Evolutionary conservation across 2,113 vertebrate genomes (phyloP), one percentile per base, ranked within the genome.

Genomic region (Epinephelus fuscoguttatus): DNA sequence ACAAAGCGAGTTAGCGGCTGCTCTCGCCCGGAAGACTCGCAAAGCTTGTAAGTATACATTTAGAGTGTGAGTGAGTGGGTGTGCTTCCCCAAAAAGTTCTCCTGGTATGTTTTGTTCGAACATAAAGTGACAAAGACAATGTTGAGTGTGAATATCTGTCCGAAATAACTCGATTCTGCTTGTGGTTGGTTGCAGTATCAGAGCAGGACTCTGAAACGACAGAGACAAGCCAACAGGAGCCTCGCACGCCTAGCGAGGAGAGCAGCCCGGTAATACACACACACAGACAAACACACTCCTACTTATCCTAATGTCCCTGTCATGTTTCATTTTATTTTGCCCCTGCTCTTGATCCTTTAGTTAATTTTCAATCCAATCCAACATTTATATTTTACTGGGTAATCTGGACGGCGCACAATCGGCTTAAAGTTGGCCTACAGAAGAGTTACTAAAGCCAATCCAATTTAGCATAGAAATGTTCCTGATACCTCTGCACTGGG

Each of bases 11-110:
- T 92, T 99, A 75, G 98, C 97, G 21, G 96, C 97, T 84, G 97
- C 98, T 84, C 96, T 99, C 71, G 98, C 98, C 66, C 93, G 97
- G 91, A 99, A 98, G 95, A 97, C 97, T 77, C 96, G 96, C 88
- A 99, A 98, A 89, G 97, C 97, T 92, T 96, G 98, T 99, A 89
- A 97, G 98, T 97, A 70, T 55, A 37, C 19, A 13, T 71, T 4
- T 37, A 47, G 2, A 12, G 6, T 6, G n/a, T 50, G 42, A 45
- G 42, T 3, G n/a, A 10, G 13, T 33, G 30, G 66, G 40, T 59
- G 6, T 21, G 6, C n/a, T 42, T 64, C 42, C 6, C 17, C 23
- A 11, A 53, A 19, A 42, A 18, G 25, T 33, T 14, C 7, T 59
- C 23, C 11, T 23, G 19, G 1, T 47, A 4, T 33, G 10, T 67